Evolutionary conservation across 2,797 vertebrate genomes (phyloP).

Genomic region (Urosaurus nigricauda): DNA sequence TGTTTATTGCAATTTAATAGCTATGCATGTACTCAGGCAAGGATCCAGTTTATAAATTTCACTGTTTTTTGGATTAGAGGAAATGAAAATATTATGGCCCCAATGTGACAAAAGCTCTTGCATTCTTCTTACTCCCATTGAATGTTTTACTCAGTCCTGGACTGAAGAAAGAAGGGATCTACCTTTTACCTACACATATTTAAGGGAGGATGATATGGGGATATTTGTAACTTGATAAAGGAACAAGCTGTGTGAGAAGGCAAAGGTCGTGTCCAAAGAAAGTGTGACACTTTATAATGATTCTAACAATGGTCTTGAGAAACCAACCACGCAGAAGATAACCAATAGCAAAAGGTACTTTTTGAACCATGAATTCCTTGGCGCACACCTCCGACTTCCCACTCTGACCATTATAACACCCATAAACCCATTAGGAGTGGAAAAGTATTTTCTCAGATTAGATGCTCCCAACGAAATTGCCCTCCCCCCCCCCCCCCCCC

Average conservation of each 20-base stretch:
- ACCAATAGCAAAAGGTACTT: too few relatives aligned
- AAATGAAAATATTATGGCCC: neutral
- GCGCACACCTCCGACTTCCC: too few relatives aligned
- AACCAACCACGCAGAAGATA: neutral
- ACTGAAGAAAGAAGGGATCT: neutral
- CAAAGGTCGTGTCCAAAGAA: neutral
- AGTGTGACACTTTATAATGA: neutral
- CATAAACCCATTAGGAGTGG: too few relatives aligned
- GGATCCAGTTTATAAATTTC: neutral
- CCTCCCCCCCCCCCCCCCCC: too few relatives aligned
- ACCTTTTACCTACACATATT: too few relatives aligned
- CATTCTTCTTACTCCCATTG: neutral
- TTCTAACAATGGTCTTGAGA: neutral
- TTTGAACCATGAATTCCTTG: too few relatives aligned
- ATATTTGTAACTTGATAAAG: neutral
- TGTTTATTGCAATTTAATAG: neutral
- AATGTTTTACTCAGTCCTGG: neutral
- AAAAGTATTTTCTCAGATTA: too few relatives aligned
- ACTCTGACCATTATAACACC: too few relatives aligned
- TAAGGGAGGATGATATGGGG: too few relatives aligned
- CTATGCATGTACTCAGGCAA: neutral
- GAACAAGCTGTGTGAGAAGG: neutral
- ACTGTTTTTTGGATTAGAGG: neutral
- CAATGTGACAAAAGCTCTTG: neutral
- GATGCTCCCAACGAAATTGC: too few relatives aligned